Percentiles rank a stretch among this genome's conserved stretches.
Conservation (phyloP, 1,140 invertebrate genomes). For the Drosophila ogumai region DNA sequence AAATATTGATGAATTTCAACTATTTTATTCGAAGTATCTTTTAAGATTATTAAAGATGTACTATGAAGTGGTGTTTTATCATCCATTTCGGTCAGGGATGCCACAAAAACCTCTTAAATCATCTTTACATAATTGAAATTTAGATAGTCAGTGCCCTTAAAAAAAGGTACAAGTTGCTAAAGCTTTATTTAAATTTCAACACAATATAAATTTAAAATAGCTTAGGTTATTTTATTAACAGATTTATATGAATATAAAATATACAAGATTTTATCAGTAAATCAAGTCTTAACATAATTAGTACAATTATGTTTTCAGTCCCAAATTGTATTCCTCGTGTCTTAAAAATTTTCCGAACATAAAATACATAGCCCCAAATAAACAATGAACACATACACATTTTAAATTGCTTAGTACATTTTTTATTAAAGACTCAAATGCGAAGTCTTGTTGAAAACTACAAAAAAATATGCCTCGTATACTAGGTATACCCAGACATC, state of each 20-base stretch:
- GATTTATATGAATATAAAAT: background rate
- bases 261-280: background rate
- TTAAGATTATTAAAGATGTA: too few species aligned
- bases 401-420: conserved; percentile 13
- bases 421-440: conserved; percentile 17
- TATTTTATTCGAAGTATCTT: too few species aligned
- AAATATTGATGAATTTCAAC: too few species aligned
- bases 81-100: too few species aligned
- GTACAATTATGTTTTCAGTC: too few species aligned
- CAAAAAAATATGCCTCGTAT: background rate
- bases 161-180: too few species aligned
- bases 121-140: too few species aligned
- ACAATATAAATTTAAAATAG: background rate
- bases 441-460: conserved; percentile 1
- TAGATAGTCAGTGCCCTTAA: too few species aligned
- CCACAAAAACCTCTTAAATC: too few species aligned
- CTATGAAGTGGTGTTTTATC: too few species aligned
- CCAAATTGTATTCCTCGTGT: too few species aligned
- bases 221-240: background rate
- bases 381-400: background rate
- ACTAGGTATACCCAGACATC: background rate
- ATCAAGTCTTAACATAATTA: too few species aligned
- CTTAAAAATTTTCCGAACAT: background rate
- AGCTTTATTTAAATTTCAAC: background rate
- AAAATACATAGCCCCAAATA: background rate